Conservation (phyloP, 2,113 vertebrate genomes). For the Laterallus jamaicensis region DNA sequence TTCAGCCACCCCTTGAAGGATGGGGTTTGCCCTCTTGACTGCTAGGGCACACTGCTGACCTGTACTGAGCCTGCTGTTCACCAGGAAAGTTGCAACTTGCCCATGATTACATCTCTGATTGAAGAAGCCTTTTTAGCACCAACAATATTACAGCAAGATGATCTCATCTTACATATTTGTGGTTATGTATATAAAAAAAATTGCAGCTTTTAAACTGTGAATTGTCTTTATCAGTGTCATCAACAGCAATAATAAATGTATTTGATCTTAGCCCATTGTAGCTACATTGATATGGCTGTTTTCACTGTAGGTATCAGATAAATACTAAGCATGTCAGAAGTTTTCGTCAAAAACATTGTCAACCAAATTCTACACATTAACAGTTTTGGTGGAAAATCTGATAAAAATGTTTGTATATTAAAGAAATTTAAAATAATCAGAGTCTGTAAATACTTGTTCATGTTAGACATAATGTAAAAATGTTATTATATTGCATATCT, state of each 20-base stretch:
- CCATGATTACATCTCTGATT: rapidly evolving
- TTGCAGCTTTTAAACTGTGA: not conserved
- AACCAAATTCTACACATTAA: not conserved
- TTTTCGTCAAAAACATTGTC: not conserved
- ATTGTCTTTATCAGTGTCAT: not conserved
- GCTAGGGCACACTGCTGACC: too few species aligned
- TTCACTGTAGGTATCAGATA: not conserved
- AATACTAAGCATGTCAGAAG: not conserved
- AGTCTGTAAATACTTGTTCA: not conserved
- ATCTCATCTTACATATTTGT: rapidly evolving
- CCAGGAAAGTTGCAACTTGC: not conserved
- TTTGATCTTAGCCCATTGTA: not conserved
- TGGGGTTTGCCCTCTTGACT: too few species aligned
- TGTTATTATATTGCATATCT: not conserved
- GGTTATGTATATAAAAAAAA: rapidly evolving
- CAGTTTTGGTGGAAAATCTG: not conserved
- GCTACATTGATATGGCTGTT: not conserved
- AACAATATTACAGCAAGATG: not conserved
- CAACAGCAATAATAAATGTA: not conserved
- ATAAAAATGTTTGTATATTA: not conserved
- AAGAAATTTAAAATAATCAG: not conserved
- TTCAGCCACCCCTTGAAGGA: too few species aligned
- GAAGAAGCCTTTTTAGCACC: not conserved
- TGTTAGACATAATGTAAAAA: not conserved
- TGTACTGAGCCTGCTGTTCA: too few species aligned